Conservation (phyloP, 2,797 vertebrate species). For the Scolopax bukidnonensis region DNA sequence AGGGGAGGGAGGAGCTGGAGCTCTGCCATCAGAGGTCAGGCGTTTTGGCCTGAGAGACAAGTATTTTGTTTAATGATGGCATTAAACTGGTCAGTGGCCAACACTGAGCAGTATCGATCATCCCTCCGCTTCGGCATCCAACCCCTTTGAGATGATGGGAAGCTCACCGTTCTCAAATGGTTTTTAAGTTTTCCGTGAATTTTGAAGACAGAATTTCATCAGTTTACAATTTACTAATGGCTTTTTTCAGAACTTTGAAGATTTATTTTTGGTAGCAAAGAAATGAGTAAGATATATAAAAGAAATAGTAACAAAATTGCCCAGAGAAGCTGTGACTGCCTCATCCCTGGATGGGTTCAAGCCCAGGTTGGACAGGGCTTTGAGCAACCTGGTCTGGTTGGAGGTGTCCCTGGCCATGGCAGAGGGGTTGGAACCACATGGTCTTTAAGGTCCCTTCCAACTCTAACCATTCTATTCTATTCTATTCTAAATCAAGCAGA, state of each 20-base stretch:
- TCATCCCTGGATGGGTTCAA: no score
- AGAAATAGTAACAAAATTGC: neutral
- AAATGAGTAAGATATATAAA: neutral
- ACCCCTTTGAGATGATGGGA: neutral
- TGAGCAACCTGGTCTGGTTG: no score
- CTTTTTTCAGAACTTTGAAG: neutral
- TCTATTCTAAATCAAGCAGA: neutral
- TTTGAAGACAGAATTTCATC: neutral
- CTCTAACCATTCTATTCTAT: no score
- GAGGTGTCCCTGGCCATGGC: no score
- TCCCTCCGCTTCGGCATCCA: neutral
- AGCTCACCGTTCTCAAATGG: neutral
- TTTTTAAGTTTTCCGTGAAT: neutral
- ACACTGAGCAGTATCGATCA: neutral
- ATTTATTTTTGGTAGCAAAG: neutral
- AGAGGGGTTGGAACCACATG: no score
- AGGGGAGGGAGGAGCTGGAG: neutral
- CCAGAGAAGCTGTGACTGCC: no score
- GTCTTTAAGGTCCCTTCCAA: no score
- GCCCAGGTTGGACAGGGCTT: no score
- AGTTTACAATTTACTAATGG: neutral
- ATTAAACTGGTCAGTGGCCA: neutral
- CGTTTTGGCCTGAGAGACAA: neutral
- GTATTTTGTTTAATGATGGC: neutral
- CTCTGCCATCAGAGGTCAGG: neutral